Evolutionary conservation across 1,140 invertebrate genomes (phyloP).

Genomic region (Oreohelix idahoensis): DNA sequence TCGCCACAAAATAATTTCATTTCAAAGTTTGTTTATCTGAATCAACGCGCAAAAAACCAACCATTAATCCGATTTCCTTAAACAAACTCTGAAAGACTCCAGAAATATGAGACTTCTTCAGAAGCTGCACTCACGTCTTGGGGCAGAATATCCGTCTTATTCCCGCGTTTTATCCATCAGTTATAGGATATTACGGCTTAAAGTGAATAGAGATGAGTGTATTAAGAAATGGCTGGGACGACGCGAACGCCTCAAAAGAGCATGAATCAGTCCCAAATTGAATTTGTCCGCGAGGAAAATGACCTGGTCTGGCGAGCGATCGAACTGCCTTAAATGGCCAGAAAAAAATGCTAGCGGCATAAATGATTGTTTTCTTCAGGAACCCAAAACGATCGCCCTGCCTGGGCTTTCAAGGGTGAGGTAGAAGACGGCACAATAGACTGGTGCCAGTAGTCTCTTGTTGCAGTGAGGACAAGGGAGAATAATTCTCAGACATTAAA

Average conservation of each 20-base stretch:
- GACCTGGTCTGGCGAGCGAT: constrained; percentile 25
- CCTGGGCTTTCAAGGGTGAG: not conserved
- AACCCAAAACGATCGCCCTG: constrained; percentile 29
- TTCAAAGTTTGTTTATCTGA: not conserved
- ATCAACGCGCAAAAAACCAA: not conserved
- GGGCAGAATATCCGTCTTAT: not conserved
- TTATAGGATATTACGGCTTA: constrained; percentile 19
- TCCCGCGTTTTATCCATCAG: constrained; percentile 3
- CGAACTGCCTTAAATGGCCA: constrained; percentile 39
- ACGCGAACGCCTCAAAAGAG: not conserved
- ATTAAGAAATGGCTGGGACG: constrained; percentile 2
- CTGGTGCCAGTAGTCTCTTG: not conserved
- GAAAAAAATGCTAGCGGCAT: constrained; percentile 32
- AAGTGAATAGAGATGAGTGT: constrained; percentile 33
- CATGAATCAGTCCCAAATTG: constrained; percentile 48
- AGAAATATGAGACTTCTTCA: not conserved
- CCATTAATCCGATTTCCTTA: not conserved
- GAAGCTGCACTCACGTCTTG: not conserved
- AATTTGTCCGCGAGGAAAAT: constrained; percentile 46
- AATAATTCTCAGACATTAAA: constrained; percentile 17
- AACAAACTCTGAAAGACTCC: not conserved
- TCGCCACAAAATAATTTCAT: not conserved
- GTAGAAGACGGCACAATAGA: constrained; percentile 4
- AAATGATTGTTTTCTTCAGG: constrained; percentile 48
- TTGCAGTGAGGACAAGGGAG: not conserved